phyloP scores from a whole-genome alignment of 1,140 invertebrate species.

The Drosophila parabipectinata region DNA sequence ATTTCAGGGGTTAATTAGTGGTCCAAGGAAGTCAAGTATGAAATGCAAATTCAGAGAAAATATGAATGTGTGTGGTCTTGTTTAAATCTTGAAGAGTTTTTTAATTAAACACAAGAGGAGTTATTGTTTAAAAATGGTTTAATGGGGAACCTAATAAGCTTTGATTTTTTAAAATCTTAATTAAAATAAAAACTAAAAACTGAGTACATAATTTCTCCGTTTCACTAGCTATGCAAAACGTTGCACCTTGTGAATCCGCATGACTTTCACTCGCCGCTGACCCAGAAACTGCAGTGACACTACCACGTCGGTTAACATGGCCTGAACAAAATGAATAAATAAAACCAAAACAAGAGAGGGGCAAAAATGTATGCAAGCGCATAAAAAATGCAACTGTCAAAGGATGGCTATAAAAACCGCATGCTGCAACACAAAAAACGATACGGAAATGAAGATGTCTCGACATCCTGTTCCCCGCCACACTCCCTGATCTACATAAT shows the following conservation, averaged over 20 bases:
- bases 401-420: slow-evolving; percentile 50
- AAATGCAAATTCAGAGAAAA: slow-evolving; percentile 23
- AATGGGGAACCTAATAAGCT: background rate
- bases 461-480: slow-evolving; percentile 53
- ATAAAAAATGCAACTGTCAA: slow-evolving; percentile 71
- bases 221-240: slow-evolving; percentile 40
- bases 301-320: slow-evolving; percentile 37
- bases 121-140: background rate
- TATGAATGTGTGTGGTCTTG: background rate
- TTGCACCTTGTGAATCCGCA: slow-evolving; percentile 63
- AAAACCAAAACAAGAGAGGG: slow-evolving; percentile 24
- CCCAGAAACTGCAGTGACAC: slow-evolving; percentile 56
- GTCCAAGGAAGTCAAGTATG: background rate
- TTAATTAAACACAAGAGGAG: background rate
- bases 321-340: slow-evolving; percentile 18
- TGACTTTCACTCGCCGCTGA: slow-evolving; percentile 68
- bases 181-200: background rate
- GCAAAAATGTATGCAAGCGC: slow-evolving; percentile 59
- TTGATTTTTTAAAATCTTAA: background rate
- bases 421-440: slow-evolving; percentile 16
- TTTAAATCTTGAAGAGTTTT: background rate
- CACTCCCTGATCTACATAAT: background rate
- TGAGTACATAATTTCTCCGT: slow-evolving; percentile 12
- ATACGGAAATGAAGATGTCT: slow-evolving; percentile 73
- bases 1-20: slow-evolving; percentile 26